Percentiles rank a stretch among this genome's conserved stretches.
Conservation (phyloP, 2,888 invertebrate species). For the Seladonia tumulorum region DNA sequence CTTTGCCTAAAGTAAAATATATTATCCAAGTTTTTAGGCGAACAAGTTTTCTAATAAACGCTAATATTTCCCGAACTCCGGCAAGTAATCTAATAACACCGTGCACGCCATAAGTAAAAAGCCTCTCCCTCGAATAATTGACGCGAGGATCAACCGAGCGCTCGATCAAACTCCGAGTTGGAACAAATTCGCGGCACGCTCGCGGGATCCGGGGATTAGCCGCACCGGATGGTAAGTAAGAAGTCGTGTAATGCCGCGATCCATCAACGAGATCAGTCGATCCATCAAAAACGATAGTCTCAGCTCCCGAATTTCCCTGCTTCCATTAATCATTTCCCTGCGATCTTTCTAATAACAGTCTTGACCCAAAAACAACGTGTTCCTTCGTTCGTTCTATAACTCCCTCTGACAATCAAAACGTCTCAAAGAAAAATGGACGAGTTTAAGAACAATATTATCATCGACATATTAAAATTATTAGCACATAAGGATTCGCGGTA, state of each 20-base stretch:
- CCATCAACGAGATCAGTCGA: constrained; percentile 61
- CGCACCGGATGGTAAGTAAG: constrained; percentile 52
- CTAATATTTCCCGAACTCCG: background rate
- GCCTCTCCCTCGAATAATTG: background rate
- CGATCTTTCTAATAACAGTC: background rate
- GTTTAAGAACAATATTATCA: background rate
- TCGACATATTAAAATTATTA: background rate
- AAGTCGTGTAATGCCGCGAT: constrained; percentile 62
- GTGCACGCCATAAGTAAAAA: background rate
- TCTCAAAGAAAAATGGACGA: background rate
- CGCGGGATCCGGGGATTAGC: constrained; percentile 11
- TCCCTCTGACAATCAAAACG: background rate
- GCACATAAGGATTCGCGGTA: background rate
- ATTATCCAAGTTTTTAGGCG: background rate
- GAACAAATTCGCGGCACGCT: constrained; percentile 7
- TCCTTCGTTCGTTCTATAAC: background rate
- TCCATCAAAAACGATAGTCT: constrained; percentile 55
- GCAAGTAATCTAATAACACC: background rate
- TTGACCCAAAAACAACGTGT: background rate
- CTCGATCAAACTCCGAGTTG: constrained; percentile 8
- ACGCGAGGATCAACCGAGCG: background rate
- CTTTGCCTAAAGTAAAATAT: background rate
- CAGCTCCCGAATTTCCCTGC: constrained; percentile 8
- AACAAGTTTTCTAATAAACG: background rate
- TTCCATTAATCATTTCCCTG: constrained; percentile 44